A percentile compares a stretch with the other conserved stretches of the same genome.
Evolutionary conservation across 1,140 invertebrate species (phyloP).

Genomic region (Camponotus pennsylvanicus): DNA sequence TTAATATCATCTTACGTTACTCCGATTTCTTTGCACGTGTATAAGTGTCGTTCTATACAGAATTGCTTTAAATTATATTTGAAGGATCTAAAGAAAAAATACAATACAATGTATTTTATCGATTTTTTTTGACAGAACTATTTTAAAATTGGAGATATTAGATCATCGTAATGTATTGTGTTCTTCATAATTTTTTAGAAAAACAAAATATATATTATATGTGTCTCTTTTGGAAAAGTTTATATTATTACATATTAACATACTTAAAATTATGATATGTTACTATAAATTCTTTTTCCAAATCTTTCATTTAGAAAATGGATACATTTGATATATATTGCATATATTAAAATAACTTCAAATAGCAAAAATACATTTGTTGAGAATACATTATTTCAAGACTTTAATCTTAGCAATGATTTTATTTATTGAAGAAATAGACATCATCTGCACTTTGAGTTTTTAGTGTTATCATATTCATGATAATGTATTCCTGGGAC

Average conservation of each 20-base stretch:
- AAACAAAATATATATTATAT: background rate
- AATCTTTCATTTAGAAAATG: background rate
- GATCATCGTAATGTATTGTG: background rate
- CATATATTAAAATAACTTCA: background rate
- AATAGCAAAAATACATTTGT: background rate
- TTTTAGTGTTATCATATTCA: background rate
- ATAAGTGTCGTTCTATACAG: background rate
- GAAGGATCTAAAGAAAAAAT: background rate
- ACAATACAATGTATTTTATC: background rate
- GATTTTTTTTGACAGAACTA: background rate
- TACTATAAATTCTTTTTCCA: background rate
- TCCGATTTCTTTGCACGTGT: background rate
- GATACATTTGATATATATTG: background rate
- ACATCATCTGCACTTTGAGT: background rate
- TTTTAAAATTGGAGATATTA: background rate
- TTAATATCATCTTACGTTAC: constrained; percentile 12
- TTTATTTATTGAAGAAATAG: background rate
- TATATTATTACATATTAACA: background rate
- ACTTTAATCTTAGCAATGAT: background rate
- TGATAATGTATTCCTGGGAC: background rate
- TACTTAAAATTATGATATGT: background rate
- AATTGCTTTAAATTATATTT: constrained; percentile 8
- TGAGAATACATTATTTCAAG: background rate
- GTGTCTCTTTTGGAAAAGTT: background rate
- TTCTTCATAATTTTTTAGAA: background rate